phyloP scores from a whole-genome alignment of 2,797 vertebrate species.

The Diglossa cyanea region DNA sequence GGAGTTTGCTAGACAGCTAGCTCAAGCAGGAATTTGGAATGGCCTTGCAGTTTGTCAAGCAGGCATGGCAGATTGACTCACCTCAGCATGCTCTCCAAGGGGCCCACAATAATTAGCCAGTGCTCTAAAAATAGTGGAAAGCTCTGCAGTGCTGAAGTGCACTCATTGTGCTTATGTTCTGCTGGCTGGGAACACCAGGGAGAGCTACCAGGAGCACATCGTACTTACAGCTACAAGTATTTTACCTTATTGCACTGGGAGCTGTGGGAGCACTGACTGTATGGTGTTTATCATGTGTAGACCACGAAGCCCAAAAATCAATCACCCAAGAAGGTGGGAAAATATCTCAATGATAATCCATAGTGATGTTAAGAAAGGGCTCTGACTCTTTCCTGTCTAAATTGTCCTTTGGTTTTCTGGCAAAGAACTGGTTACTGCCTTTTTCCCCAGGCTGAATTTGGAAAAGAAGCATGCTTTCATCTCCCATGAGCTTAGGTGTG shows the following conservation, averaged over 20 bases:
- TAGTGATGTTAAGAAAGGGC: neutral
- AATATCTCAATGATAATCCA: neutral
- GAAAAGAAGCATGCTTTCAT: neutral
- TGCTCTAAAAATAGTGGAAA: neutral
- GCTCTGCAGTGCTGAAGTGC: neutral
- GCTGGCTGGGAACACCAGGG: neutral
- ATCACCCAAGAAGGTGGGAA: accelerated
- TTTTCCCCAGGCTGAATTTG: neutral
- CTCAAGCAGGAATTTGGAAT: neutral
- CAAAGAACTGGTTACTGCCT: neutral
- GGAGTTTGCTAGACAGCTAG: neutral
- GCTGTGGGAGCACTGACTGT: neutral
- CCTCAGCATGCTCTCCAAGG: neutral
- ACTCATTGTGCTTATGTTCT: neutral
- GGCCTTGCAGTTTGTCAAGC: neutral
- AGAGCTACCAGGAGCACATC: neutral
- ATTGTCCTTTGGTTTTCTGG: neutral
- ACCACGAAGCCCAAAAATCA: neutral
- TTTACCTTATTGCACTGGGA: neutral
- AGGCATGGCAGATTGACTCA: neutral
- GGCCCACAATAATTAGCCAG: neutral
- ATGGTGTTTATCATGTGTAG: neutral
- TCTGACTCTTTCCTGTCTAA: neutral
- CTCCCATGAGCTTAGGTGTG: neutral
- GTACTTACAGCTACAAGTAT: neutral